Conservation (phyloP, 2,888 invertebrate species). For the Lutraria lutraria region DNA sequence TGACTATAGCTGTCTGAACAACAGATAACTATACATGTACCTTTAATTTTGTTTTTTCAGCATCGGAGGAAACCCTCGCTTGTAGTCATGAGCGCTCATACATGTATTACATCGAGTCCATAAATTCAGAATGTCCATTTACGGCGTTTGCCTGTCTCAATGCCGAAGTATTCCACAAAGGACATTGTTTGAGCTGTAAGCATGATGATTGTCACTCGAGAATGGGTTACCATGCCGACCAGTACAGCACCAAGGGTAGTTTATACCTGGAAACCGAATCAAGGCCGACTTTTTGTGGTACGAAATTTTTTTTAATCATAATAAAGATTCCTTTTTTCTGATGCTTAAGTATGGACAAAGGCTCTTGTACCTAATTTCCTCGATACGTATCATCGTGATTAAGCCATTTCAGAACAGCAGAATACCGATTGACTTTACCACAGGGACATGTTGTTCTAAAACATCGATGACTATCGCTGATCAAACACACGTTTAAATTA, state of each 20-base stretch:
- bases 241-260: constrained; percentile 66
- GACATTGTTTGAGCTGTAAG: constrained; percentile 73
- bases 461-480: too few species aligned
- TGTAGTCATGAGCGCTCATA: constrained; percentile 96
- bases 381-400: too few species aligned
- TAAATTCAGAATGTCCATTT: constrained; percentile 92
- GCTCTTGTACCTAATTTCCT: too few species aligned
- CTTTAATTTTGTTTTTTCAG: constrained; percentile 52
- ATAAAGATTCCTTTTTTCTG: too few species aligned
- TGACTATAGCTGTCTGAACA: too few species aligned
- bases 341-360: too few species aligned
- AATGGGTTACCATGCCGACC: constrained; percentile 76
- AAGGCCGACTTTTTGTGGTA: constrained; percentile 74
- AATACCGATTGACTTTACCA: too few species aligned
- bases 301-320: not conserved
- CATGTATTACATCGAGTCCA: constrained; percentile 94
- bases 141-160: constrained; percentile 93
- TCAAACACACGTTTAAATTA: too few species aligned
- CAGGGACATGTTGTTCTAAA: too few species aligned
- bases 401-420: too few species aligned
- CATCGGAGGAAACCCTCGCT: constrained; percentile 87
- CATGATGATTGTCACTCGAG: constrained; percentile 66
- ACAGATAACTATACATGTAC: too few species aligned
- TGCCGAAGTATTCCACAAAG: constrained; percentile 89
- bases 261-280: constrained; percentile 73